Base-by-base conservation (phyloP, 2,113 vertebrate genomes). In the Aptenodytes forsteri region DNA sequence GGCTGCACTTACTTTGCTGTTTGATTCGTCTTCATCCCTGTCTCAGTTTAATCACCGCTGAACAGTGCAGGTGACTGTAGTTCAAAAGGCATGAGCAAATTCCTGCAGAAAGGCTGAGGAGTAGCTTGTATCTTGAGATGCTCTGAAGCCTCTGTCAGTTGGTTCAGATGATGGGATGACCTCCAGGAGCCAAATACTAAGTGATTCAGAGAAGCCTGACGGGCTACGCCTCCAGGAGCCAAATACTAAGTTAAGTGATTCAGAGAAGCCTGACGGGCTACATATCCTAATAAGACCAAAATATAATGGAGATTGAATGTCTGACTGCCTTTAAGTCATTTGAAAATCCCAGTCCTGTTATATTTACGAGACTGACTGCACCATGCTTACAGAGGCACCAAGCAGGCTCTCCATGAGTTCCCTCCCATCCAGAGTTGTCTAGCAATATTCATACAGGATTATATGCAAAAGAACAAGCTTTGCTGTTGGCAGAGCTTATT, bases 1-100 rank as follows among this genome's bases (percentile, higher is more conserved):
- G 61, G 2, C 14, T 40, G 38, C 3, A 0, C 59, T n/a, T 34
- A 0, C 55, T 38, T 40, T 6, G 32, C 61, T 55, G 34, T 44
- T 76, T 27, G 40, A 2, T 12, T 62, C 3, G 0, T 50, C 49
- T 47, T 52, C 47, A 36, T 52, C 62, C 70, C 49, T 15, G 13
- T 13, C 13, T 15, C 47, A 17, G n/a, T 67, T 44, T 32, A 29
- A 14, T 65, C 42, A 9, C n/a, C 0, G 1, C 47, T 64, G 30
- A 85, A 12, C 27, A 5, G 21, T 6, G 32, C 64, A 29, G 46
- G 59, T 56, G 50, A 12, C 61, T n/a, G 55, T 49, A 26, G 26
- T n/a, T 81, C 46, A 47, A 55, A 61, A 87, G 55, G 40, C 19
- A 52, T 3, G 27, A 79, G 40, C 17, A 14, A 70, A 40, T 73